Conservation (phyloP, 2,888 invertebrate genomes). For the Sminthurides aquaticus region DNA sequence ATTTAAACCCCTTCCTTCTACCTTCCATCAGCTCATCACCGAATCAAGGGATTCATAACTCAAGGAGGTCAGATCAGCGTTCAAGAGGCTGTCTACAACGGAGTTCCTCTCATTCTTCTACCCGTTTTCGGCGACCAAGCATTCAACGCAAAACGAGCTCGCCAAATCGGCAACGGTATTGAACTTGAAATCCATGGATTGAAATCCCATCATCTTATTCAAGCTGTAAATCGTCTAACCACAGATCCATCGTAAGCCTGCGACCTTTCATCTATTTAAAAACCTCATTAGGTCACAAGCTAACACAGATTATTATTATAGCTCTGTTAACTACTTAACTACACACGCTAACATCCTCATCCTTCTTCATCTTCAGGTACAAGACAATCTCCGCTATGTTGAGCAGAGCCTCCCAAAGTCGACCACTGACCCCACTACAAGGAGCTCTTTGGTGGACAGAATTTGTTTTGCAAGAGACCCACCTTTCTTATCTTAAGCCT, state of each 20-base stretch:
- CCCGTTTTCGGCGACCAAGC: slow-evolving; percentile 20
- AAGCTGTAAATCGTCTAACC: background rate
- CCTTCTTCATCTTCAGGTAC: background rate
- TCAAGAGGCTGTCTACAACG: slow-evolving; percentile 16
- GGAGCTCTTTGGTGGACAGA: slow-evolving; percentile 31
- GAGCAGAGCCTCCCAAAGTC: slow-evolving; percentile 15
- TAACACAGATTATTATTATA: too few relatives aligned
- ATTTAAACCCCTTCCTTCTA: background rate
- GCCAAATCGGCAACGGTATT: slow-evolving; percentile 14
- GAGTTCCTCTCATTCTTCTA: slow-evolving; percentile 16
- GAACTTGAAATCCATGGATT: slow-evolving; percentile 14
- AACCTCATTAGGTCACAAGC: too few relatives aligned
- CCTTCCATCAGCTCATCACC: slow-evolving; percentile 12
- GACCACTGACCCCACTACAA: slow-evolving; percentile 26
- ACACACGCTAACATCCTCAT: too few relatives aligned
- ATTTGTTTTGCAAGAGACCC: slow-evolving; percentile 26
- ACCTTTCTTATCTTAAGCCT: slow-evolving; percentile 6
- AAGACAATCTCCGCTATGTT: background rate
- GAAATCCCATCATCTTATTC: background rate
- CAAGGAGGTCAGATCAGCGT: slow-evolving; percentile 25
- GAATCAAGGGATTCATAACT: slow-evolving; percentile 18
- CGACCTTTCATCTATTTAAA: background rate
- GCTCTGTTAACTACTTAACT: too few relatives aligned
- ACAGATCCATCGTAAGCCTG: background rate
- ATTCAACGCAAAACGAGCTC: slow-evolving; percentile 13